phyloP scores from a whole-genome alignment of 2,797 vertebrate genomes.

The Lithobates pipiens region DNA sequence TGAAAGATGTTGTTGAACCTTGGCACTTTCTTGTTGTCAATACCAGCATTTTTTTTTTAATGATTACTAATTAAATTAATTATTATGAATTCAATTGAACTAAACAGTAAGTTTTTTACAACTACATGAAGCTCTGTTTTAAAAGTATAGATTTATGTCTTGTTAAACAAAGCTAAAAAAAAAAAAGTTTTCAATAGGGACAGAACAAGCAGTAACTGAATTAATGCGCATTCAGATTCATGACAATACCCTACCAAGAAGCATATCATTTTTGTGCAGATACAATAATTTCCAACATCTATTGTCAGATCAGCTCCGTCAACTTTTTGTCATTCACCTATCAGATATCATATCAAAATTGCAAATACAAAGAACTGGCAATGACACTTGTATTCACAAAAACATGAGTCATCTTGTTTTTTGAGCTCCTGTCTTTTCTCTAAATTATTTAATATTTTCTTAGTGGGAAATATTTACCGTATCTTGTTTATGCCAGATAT shows the following conservation, averaged over 20 bases:
- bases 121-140: too few species aligned
- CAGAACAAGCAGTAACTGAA: not conserved
- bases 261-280: constrained; percentile 29
- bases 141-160: too few species aligned
- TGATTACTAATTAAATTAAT: too few species aligned
- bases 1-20: too few species aligned
- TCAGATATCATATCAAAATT: constrained; percentile 67
- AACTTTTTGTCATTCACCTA: constrained; percentile 45
- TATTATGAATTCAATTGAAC: too few species aligned
- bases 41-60: too few species aligned
- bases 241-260: constrained; percentile 17
- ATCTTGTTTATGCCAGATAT: constrained; percentile 45
- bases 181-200: too few species aligned
- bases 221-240: constrained; percentile 38
- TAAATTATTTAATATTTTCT: constrained; percentile 39
- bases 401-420: constrained; percentile 44
- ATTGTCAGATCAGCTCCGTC: constrained; percentile 44
- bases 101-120: too few species aligned
- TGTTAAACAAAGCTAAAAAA: too few species aligned
- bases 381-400: constrained; percentile 44
- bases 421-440: constrained; percentile 37
- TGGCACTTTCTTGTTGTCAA: too few species aligned
- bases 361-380: constrained; percentile 38
- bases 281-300: constrained; percentile 18
- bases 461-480: constrained; percentile 51